Base-by-base conservation (phyloP, 2,888 invertebrate species). In the Rambutsinella grinnellia region DNA sequence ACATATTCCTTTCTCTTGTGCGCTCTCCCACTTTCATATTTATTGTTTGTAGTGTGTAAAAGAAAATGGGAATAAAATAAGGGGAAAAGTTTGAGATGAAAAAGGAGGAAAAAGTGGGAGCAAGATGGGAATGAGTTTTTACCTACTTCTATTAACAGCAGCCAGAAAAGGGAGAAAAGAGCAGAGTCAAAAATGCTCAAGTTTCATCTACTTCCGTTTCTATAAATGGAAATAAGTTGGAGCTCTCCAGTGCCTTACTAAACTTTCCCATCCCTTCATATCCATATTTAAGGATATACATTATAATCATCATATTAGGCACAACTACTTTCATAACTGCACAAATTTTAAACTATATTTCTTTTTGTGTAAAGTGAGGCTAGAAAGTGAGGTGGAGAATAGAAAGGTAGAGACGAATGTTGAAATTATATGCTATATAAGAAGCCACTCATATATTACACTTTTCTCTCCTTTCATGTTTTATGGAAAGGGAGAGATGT, bases 181-280 rank as follows among this genome's bases (percentile, higher is more conserved):
- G 23, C 69, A 57, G 62, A 75, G 75, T 75, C 62, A 68, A 75
- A 75, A 75, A 65, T 68, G 61, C 49, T 62, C 54, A 67, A 75
- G 75, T 68, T 75, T 75, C 67, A 62, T 75, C 75, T 44, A 75
- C 75, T 75, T 75, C 75, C 67, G 75, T 57, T 68, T 61, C 28
- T 49, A 54, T 60, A 74, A 74, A 74, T 65, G 72, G 74, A 58
- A 66, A 24, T 58, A 49, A 74, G 66, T 63, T 65, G 13, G 44
- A 36, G 49, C n/a, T 63, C 63, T 56, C 61, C 23, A n/a, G n/a
- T n/a, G n/a, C 61, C 36, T 15, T 23, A 61, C 53, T 28, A 71
- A 67, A 70, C 49, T 71, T 53, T 60, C 46, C 51, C 67, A 47
- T 57, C 23, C 28, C 36, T 36, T 36, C 36, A 36, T 36, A 36